Evolutionary conservation across 2,113 vertebrate species (phyloP), one percentile per base, ranked within the genome.

Genomic region (Cricetomys ansorgei): DNA sequence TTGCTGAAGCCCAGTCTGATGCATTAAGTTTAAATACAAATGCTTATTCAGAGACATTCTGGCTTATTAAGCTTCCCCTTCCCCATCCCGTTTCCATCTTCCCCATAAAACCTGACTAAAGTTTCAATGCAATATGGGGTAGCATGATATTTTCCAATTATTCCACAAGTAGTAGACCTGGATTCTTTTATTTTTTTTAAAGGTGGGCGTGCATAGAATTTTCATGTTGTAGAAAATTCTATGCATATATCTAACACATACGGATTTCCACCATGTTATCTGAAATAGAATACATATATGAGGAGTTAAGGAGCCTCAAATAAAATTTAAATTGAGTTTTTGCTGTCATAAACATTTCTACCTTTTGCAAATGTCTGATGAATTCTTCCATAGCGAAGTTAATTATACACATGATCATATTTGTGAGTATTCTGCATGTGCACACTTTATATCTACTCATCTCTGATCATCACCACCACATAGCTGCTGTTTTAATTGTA

Each of bases 11-110:
- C n/a, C 76, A 77, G 86, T 77, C 94, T 96, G 81, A 97, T 97
- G 97, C 80, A 95, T 81, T 97, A 97, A 93, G 85, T 97, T 96
- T 94, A 89, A 85, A 40, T 64, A 43, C 62, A 97, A 96, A 97
- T 93, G 12, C 21, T 91, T 31, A 17, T 55, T 92, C 87, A 53
- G 65, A 77, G 59, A 0, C 10, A 0, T 0, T 69, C 3, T 13
- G 77, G 23, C 95, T 95, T 94, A 9, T 81, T n/a, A 57, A 81
- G 21, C 53, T 40, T 83, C 72, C 59, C 95, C 93, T 94, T 81
- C 73, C 25, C 48, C 37, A 50, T 62, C 50, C 13, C 45, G 85
- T 62, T 21, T 37, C 13, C 13, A 16, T 62, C 27, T 25, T 86
- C 23, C 75, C 34, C 12, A 88, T 23, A 77, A 59, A 91, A 48